Evolutionary conservation across 1,140 invertebrate species (phyloP), one percentile per base, ranked within the genome.

Genomic region (Popillia japonica): DNA sequence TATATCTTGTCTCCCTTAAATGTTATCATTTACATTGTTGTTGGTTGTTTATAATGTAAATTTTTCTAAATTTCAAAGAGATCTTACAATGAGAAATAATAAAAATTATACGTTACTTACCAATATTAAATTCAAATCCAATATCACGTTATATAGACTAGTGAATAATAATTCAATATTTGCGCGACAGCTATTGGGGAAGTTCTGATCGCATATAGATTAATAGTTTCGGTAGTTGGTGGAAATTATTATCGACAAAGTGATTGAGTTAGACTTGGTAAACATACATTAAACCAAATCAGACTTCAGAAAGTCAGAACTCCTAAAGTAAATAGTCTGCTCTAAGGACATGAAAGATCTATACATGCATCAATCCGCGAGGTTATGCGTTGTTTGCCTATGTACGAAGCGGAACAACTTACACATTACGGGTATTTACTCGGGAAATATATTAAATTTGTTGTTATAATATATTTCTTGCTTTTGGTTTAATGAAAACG

Each of bases 261-360:
- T 68, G 61, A 68, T 68, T 22, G 61, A 68, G 61, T 68, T 68
- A 68, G 61, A 68, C 22, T 68, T 14, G 61, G 61, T 34, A 68
- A 68, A 68, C 61, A 20, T 77, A 72, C 40, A 61, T 61, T 77
- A 77, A 72, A 77, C 59, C 61, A 68, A 64, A 77, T 72, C 55
- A 77, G 76, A 40, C 59, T 59, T 77, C 76, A 77, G 55, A 77
- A 77, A 77, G 59, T 40, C 41, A 27, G 76, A 77, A 77, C 61
- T 68, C 40, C 40, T 48, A 40, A 55, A 68, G 76, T 64, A 68
- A 77, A 77, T 77, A 77, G 59, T 77, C 55, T 40, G 61, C n/a
- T 23, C 40, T 77, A 72, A 40, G 61, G 76, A 77, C 41, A 72
- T 68, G 61, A 68, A 68, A 77, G 40, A 77, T 72, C 40, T 77